Evolutionary conservation across 2,888 invertebrate species (phyloP).

Genomic region (Therioaphis trifolii): DNA sequence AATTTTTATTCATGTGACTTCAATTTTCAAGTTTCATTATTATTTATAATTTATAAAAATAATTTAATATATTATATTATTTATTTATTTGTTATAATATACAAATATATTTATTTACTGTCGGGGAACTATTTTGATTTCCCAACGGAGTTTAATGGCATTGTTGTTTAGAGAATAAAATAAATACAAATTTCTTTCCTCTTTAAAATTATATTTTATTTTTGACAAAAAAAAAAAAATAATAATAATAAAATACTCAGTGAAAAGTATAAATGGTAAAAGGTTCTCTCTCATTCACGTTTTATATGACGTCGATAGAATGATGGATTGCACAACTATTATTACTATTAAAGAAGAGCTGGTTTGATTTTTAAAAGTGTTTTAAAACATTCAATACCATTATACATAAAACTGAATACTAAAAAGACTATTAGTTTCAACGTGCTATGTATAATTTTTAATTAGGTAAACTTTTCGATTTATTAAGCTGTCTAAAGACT

Average conservation of each 20-base stretch:
- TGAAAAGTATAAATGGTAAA: conserved; percentile 35
- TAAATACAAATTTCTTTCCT: not conserved
- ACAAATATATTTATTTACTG: conserved; percentile 1
- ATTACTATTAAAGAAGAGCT: conserved; percentile 7
- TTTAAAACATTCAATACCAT: conserved; percentile 24
- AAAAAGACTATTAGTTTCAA: too few relatives aligned
- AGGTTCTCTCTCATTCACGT: conserved; percentile 20
- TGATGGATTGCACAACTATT: conserved; percentile 37
- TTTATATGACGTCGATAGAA: conserved; percentile 18
- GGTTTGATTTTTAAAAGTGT: conserved; percentile 3
- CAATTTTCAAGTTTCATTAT: not conserved
- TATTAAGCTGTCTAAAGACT: too few relatives aligned
- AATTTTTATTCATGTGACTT: not conserved
- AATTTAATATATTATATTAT: too few relatives aligned
- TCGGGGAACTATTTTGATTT: conserved; percentile 35
- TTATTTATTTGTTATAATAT: too few relatives aligned
- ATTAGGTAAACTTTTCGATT: too few relatives aligned
- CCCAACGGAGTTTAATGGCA: conserved; percentile 6
- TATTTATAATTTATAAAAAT: too few relatives aligned
- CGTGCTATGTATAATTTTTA: too few relatives aligned
- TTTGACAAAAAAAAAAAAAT: not conserved
- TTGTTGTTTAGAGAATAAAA: conserved; percentile 17
- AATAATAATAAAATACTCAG: not conserved
- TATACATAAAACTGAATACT: too few relatives aligned
- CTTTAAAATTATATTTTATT: conserved; percentile 36